A percentile compares a stretch with the other conserved stretches of the same genome.
phyloP scores from a whole-genome alignment of 1,140 invertebrate species.

The Listronotus bonariensis region DNA sequence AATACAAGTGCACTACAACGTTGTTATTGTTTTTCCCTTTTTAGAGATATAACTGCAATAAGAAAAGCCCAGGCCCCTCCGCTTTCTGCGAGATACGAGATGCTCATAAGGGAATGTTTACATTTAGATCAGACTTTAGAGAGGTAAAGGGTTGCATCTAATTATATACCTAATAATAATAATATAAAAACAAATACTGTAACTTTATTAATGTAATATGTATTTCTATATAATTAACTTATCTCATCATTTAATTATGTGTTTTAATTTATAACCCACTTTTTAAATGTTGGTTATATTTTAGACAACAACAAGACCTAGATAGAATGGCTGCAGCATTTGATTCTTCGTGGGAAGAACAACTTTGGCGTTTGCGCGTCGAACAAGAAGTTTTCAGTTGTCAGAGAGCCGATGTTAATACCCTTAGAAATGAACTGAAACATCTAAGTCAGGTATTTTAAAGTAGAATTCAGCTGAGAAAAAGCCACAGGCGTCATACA shows the following conservation, averaged over 20 bases:
- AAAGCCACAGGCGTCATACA: too few relatives aligned
- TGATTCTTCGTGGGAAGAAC: constrained; percentile 71
- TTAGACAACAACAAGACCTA: constrained; percentile 65
- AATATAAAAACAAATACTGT: too few relatives aligned
- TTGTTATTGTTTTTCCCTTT: too few relatives aligned
- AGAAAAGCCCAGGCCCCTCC: constrained; percentile 64
- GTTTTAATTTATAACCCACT: too few relatives aligned
- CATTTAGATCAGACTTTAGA: constrained; percentile 67
- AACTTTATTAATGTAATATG: too few relatives aligned
- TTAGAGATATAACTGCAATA: constrained; percentile 59
- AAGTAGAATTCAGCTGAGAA: too few relatives aligned
- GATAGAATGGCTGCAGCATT: constrained; percentile 66
- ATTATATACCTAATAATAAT: too few relatives aligned
- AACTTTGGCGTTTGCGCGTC: constrained; percentile 68
- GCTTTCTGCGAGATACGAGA: constrained; percentile 62
- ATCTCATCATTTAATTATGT: too few relatives aligned
- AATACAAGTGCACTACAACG: too few relatives aligned
- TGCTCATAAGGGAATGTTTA: constrained; percentile 65
- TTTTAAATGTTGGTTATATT: neutral
- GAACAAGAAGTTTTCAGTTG: constrained; percentile 67
- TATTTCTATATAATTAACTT: too few relatives aligned
- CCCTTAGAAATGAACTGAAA: constrained; percentile 68
- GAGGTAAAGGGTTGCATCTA: too few relatives aligned
- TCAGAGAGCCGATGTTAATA: constrained; percentile 70
- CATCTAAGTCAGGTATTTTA: constrained; percentile 62